Percentiles rank a stretch among this genome's conserved stretches.
Conservation (phyloP, 2,113 vertebrate species). For the Limanda limanda region DNA sequence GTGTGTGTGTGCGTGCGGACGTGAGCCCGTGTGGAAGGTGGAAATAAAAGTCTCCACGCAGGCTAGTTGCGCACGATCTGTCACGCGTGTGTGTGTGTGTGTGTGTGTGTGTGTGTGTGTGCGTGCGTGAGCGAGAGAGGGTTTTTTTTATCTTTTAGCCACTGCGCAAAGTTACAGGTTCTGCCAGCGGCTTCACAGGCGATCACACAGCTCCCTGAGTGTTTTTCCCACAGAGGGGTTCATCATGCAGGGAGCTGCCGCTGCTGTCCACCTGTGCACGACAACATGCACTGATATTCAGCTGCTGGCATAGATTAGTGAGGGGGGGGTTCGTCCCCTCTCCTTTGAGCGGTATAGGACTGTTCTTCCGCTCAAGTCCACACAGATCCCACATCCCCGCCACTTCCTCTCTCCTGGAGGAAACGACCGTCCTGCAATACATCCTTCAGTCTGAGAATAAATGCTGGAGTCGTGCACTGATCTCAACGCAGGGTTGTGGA, state of each 20-base stretch:
- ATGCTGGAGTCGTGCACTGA: constrained; percentile 1
- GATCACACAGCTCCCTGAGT: constrained; percentile 34
- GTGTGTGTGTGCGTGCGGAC: background rate
- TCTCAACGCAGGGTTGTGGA: constrained; percentile 1
- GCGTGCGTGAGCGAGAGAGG: background rate
- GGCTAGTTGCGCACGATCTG: constrained; percentile 15
- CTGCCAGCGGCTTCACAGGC: constrained; percentile 54
- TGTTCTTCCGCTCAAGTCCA: constrained; percentile 47
- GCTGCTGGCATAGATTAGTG: background rate
- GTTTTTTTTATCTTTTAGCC: constrained; percentile 54
- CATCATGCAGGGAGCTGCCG: constrained; percentile 13
- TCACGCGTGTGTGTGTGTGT: background rate
- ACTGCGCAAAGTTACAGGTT: constrained; percentile 82
- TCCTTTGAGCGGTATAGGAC: background rate
- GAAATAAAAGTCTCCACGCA: constrained; percentile 36
- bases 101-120: background rate
- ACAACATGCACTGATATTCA: constrained; percentile 4
- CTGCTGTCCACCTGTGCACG: constrained; percentile 37
- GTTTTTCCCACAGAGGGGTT: constrained; percentile 20
- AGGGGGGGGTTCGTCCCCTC: too few species aligned
- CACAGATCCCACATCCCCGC: constrained; percentile 34
- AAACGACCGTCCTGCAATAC: background rate
- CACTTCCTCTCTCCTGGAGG: background rate
- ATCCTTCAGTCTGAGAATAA: background rate
- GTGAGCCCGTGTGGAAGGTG: constrained; percentile 12